Base-by-base conservation (phyloP, 2,113 vertebrate species). In the Upupa epops region DNA sequence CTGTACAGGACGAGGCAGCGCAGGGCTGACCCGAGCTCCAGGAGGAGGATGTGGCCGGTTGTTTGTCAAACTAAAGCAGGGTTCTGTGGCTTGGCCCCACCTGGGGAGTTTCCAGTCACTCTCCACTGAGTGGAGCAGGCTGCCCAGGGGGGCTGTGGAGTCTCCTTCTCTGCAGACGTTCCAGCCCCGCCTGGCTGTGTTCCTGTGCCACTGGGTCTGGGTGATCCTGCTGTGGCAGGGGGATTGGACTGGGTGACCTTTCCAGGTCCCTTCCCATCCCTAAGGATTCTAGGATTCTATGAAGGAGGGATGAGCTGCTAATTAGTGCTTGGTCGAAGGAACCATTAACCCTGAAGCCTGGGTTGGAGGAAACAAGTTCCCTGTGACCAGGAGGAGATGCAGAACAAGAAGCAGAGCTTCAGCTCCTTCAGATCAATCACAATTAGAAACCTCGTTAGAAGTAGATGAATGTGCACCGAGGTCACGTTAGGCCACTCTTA, bases 321-420 rank as follows among this genome's bases (percentile, higher is more conserved):
- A 65, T n/a, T 46, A 49, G 34, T 8, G 6, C 54, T 64, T 1
- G 31, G 24, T 51, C 76, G 40, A 12, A 79, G 74, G 74, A 56
- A 87, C 34, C 11, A 49, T 49, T 52, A 79, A 54, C 74, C 78
- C 85, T 34, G 77, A 63, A 74, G 22, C 12, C 17, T 6, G 34
- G 49, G 71, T 64, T 3, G 7, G n/a, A 52, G 73, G 51, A 36
- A 74, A 29, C 17, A 26, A 54, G 52, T 18, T 72, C n/a, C 49
- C 83, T 6, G 6, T 0, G 5, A 40, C 4, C 0, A 3, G 37
- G 83, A 0, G 1, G 63, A 56, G 83, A 69, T 0, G 2, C 3
- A 64, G 72, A 46, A 63, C 8, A 17, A 69, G 60, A 36, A 88
- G 86, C 42, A 51, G 63, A 65, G 80, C 84, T 45, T 56, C 71